phyloP scores from a whole-genome alignment of 2,113 vertebrate species.

The Callorhinus ursinus region DNA sequence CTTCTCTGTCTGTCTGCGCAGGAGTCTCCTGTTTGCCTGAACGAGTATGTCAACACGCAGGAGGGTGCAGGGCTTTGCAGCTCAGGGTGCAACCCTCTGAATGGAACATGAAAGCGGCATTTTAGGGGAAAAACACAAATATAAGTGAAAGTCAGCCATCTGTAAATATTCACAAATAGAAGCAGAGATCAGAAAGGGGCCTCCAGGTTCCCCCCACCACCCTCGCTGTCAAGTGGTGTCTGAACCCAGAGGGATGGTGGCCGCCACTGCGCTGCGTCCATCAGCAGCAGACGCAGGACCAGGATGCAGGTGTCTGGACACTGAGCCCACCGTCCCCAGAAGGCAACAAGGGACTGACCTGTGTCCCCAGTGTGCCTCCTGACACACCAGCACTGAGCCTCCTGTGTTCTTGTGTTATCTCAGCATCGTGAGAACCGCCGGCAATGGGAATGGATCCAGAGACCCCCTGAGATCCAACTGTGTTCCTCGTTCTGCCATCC shows the following conservation, averaged over 20 bases:
- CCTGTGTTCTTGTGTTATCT: background rate
- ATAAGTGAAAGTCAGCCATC: background rate
- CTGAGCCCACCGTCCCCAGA: rapidly evolving
- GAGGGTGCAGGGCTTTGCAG: too few species aligned
- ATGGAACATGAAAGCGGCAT: too few species aligned
- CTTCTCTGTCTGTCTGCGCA: background rate
- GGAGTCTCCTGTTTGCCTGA: too few species aligned
- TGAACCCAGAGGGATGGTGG: rapidly evolving
- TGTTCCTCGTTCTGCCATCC: rapidly evolving
- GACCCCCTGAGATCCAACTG: background rate
- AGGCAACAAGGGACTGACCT: background rate
- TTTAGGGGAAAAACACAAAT: too few species aligned
- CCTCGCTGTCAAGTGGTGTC: rapidly evolving
- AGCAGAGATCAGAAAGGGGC: background rate
- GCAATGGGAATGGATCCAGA: background rate
- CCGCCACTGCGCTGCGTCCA: rapidly evolving
- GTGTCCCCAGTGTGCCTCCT: background rate
- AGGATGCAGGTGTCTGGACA: too few species aligned
- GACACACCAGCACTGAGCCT: background rate
- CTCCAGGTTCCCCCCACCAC: rapidly evolving
- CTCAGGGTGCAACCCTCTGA: background rate
- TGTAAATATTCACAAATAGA: background rate
- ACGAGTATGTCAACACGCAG: rapidly evolving
- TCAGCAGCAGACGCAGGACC: background rate
- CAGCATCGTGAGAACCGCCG: background rate